Evolutionary conservation across 2,888 invertebrate genomes (phyloP).

Genomic region (Abscondita cerata): DNA sequence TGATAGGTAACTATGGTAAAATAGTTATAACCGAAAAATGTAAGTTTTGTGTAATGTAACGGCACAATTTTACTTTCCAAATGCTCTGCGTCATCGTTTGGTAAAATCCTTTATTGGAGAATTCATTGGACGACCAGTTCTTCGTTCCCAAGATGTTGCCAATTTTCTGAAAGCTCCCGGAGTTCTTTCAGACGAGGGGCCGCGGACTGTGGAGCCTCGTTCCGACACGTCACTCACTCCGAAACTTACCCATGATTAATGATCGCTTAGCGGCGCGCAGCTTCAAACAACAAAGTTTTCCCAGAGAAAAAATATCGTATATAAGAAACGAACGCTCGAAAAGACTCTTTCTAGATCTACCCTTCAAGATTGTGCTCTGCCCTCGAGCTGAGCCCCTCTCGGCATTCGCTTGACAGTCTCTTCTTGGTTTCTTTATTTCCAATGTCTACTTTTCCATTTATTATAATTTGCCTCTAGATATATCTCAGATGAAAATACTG

Average conservation of each 20-base stretch:
- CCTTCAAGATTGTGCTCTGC: conserved; percentile 59
- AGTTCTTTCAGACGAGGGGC: conserved; percentile 55
- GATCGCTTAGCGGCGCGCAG: conserved; percentile 63
- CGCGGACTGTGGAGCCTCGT: conserved; percentile 53
- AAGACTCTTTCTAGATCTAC: conserved; percentile 61
- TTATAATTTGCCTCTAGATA: conserved; percentile 45
- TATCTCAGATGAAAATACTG: conserved; percentile 37
- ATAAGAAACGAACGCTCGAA: conserved; percentile 60
- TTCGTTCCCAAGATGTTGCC: conserved; percentile 57
- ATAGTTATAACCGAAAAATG: too few relatives aligned
- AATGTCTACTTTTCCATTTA: conserved; percentile 43
- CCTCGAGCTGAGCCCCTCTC: conserved; percentile 45
- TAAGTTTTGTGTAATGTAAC: conserved; percentile 1
- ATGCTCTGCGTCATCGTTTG: conserved; percentile 30
- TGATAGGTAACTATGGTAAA: too few relatives aligned
- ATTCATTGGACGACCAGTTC: conserved; percentile 47
- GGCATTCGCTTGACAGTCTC: conserved; percentile 43
- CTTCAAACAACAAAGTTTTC: conserved; percentile 71
- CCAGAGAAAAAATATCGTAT: conserved; percentile 64
- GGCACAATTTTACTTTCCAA: conserved; percentile 25
- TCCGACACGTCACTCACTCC: conserved; percentile 61
- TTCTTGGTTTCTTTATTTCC: conserved; percentile 47
- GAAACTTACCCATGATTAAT: conserved; percentile 67
- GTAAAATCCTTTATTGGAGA: conserved; percentile 44
- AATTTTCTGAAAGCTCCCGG: conserved; percentile 60